A percentile compares a stretch with the other conserved stretches of the same genome.
phyloP scores from a whole-genome alignment of 2,888 invertebrate genomes.

The Sceliomorpha sp. region DNA sequence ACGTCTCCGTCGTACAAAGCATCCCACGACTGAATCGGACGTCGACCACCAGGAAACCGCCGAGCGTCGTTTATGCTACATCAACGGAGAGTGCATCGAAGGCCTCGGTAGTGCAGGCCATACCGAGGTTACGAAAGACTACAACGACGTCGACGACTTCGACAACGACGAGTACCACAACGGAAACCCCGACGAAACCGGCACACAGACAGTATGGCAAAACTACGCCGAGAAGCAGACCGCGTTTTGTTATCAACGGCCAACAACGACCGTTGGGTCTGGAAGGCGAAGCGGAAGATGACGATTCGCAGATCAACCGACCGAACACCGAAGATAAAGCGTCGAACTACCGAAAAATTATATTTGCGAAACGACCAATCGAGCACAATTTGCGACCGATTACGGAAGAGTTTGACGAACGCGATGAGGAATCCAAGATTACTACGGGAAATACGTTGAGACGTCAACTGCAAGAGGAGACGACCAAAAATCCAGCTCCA shows the following conservation, averaged over 20 bases:
- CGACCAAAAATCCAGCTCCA: slow-evolving; percentile 79
- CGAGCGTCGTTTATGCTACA: slow-evolving; percentile 69
- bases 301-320: slow-evolving; percentile 74
- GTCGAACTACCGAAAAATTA: slow-evolving; percentile 63
- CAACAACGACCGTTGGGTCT: slow-evolving; percentile 69
- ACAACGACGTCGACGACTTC: slow-evolving; percentile 68
- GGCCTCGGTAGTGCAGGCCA: slow-evolving; percentile 85
- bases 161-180: slow-evolving; percentile 72
- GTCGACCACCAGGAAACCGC: slow-evolving; percentile 81
- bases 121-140: slow-evolving; percentile 82
- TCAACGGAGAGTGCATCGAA: slow-evolving; percentile 83
- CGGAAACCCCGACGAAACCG: slow-evolving; percentile 72
- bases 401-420: slow-evolving; percentile 77
- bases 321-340: slow-evolving; percentile 68
- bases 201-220: slow-evolving; percentile 70
- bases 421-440: slow-evolving; percentile 78
- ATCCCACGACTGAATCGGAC: slow-evolving; percentile 77
- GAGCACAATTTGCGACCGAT: slow-evolving; percentile 76
- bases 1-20: slow-evolving; percentile 76
- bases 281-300: slow-evolving; percentile 64
- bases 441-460: slow-evolving; percentile 83
- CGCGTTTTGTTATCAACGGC: slow-evolving; percentile 72
- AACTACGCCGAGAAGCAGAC: slow-evolving; percentile 66
- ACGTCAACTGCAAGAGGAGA: slow-evolving; percentile 84
- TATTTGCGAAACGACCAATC: slow-evolving; percentile 72